Percentiles rank a stretch among this genome's conserved stretches.
phyloP scores from a whole-genome alignment of 1,140 invertebrate genomes.

The Brachionus manjavacas region DNA sequence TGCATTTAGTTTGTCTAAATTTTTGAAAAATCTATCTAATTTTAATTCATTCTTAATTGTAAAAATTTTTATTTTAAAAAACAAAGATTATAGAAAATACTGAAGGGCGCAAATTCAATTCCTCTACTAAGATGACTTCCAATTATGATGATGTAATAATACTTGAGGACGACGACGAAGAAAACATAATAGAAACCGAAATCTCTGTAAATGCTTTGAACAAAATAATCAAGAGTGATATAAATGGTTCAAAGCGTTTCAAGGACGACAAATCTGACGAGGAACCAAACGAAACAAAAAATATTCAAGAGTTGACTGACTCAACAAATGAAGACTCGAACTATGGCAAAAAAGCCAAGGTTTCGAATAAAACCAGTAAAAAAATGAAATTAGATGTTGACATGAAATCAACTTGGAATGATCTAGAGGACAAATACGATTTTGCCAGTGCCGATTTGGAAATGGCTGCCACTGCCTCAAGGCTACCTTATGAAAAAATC shows the following conservation, averaged over 20 bases:
- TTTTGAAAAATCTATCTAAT: background rate
- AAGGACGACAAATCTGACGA: constrained; percentile 25
- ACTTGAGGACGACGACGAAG: constrained; percentile 5
- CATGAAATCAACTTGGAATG: background rate
- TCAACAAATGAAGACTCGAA: background rate
- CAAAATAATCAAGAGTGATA: background rate
- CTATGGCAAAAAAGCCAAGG: background rate
- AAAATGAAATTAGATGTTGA: background rate
- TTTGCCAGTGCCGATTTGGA: constrained; percentile 2
- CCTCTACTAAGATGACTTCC: background rate
- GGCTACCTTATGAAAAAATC: constrained; percentile 88
- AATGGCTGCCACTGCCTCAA: constrained; percentile 58
- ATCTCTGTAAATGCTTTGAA: background rate
- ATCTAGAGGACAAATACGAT: background rate
- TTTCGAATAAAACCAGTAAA: background rate
- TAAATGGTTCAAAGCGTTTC: background rate
- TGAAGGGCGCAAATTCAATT: background rate
- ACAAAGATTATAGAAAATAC: background rate
- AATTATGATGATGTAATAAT: constrained; percentile 37
- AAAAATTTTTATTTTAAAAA: background rate
- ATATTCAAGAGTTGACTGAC: background rate
- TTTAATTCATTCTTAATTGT: background rate
- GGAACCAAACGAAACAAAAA: background rate
- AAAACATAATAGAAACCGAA: background rate
- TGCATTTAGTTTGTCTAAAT: background rate